These are phyloP conservation scores for Coregonus clupeaformis DNA, from an alignment of 2,113 vertebrate genomes.

Conservation along the genomic window DNA sequence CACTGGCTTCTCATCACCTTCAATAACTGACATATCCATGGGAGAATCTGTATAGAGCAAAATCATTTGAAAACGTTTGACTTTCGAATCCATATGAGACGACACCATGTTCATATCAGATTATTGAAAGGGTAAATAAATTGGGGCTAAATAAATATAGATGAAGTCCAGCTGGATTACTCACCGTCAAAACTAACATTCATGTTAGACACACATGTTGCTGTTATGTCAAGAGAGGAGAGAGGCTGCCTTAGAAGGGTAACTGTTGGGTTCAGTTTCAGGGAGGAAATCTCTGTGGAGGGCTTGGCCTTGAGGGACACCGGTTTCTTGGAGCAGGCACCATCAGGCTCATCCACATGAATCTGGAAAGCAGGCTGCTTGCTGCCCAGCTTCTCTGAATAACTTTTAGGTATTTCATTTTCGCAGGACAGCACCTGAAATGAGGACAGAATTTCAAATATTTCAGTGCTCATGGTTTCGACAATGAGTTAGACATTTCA, in stretches of 20 bases:
- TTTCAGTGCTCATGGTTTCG: neutral
- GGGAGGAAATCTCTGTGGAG: slow-evolving; percentile 42
- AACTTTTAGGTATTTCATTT: slow-evolving; percentile 45
- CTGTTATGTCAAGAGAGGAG: slow-evolving; percentile 75
- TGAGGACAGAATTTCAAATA: slow-evolving; percentile 31
- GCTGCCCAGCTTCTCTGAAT: slow-evolving; percentile 63
- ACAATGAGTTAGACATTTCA: neutral
- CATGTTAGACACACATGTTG: slow-evolving; percentile 45
- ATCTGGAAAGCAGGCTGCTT: slow-evolving; percentile 78
- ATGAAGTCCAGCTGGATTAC: too few relatives aligned
- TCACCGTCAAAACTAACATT: slow-evolving; percentile 84
- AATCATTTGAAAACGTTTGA: neutral
- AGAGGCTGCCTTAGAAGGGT: slow-evolving; percentile 80
- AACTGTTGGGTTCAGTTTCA: slow-evolving; percentile 71
- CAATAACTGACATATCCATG: slow-evolving; percentile 91
- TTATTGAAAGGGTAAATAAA: neutral
- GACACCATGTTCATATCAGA: too few relatives aligned
- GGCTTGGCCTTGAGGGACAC: slow-evolving; percentile 39
- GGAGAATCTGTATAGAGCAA: slow-evolving; percentile 78
- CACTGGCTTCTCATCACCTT: slow-evolving; percentile 75
- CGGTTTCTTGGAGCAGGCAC: slow-evolving; percentile 59
- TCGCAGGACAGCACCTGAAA: slow-evolving; percentile 66
- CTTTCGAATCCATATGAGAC: too few relatives aligned
- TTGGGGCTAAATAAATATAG: too few relatives aligned
- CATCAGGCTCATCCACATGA: slow-evolving; percentile 81